Percentiles rank a stretch among this genome's conserved stretches.
Conservation (phyloP, 2,113 vertebrate species). For the Ursus arctos region DNA sequence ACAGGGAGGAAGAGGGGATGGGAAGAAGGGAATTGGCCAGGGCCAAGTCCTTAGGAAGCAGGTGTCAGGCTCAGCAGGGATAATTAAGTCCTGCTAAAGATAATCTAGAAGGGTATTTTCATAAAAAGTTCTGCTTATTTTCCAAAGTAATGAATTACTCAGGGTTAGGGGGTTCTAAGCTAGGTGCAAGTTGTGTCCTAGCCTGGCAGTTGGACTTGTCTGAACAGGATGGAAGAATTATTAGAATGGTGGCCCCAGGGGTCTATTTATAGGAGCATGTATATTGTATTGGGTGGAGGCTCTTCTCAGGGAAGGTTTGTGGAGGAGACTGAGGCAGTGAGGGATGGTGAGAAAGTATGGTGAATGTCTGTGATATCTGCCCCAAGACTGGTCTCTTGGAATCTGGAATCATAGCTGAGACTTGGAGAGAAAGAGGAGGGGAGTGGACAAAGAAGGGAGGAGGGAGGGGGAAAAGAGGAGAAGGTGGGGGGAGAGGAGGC, state of each 20-base stretch:
- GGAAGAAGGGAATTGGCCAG: neutral
- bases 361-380: neutral
- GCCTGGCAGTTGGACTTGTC: neutral
- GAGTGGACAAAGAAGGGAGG: no score
- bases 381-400: neutral
- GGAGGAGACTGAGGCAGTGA: neutral
- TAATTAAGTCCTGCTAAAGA: neutral
- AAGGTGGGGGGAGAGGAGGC: neutral
- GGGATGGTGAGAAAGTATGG: neutral
- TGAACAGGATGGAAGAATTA: neutral
- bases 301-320: neutral
- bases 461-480: no score
- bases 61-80: neutral
- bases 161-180: neutral
- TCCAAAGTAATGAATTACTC: neutral
- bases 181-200: neutral
- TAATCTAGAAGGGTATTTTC: neutral
- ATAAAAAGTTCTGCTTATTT: neutral
- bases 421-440: no score
- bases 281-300: neutral
- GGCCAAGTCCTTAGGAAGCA: neutral
- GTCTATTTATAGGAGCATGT: fast-evolving
- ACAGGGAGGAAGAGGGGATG: neutral
- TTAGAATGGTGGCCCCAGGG: neutral
- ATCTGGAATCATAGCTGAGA: neutral